Evolutionary conservation across 2,888 invertebrate genomes (phyloP), one percentile per base, ranked within the genome.

Genomic region (Entomobrya proxima): DNA sequence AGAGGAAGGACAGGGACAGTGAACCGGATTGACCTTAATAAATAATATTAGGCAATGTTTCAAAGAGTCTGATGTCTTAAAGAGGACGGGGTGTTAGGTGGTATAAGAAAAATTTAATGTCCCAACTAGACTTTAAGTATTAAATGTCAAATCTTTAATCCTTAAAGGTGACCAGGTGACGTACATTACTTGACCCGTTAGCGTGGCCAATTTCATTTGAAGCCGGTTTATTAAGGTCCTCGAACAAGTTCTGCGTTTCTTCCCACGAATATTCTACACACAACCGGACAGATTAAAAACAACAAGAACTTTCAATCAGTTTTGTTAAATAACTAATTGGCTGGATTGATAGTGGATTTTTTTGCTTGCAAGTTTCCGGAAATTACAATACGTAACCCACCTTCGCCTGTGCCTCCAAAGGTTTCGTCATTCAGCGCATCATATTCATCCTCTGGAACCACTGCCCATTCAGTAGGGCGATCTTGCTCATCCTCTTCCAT

Each of bases 341-440:
- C 6, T 7, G 55, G 18, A 15, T 55, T 55, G 9, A 44, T 9
- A n/a, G n/a, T n/a, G n/a, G n/a, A n/a, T n/a, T n/a, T n/a, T n/a
- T n/a, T 55, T 21, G n/a, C 21, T 21, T n/a, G 55, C 21, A 21
- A n/a, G 11, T 18, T 15, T 11, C 55, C 18, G 13, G 55, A n/a
- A 7, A 7, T 30, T 9, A 9, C 21, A 27, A 9, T 15, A 30
- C n/a, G 2, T 13, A 2, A 24, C 69, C 30, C 47, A 90, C 92
- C 93, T 91, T 94, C 93, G 91, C 95, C 95, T 89, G 94, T 95
- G 76, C 95, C 94, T 32, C 97, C 97, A 92, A 98, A 98, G 0
- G 98, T 98, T 92, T 97, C 97, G 92, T 97, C 96, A 91, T 98
- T 98, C 88, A 97, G 94, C 0, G 97, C 97, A 93, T 98, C 97